Percentiles rank a stretch among this genome's conserved stretches.
These are phyloP conservation scores for Gadus chalcogrammus DNA, from an alignment of 2,113 vertebrate genomes.

Conservation along the genomic window DNA sequence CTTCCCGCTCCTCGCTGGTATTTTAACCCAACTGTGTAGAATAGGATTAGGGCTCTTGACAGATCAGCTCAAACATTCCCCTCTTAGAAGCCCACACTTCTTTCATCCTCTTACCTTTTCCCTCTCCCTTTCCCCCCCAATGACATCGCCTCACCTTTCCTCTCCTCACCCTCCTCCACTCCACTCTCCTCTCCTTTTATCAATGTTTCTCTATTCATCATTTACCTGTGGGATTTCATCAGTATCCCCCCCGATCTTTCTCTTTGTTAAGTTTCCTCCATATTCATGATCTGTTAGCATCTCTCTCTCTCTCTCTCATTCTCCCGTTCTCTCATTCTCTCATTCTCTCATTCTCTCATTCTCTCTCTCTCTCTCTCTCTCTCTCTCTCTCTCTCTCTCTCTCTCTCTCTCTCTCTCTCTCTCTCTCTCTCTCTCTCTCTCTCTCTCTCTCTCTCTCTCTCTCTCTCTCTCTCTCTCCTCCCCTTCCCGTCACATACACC, in stretches of 20 bases:
- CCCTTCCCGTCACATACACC: neutral
- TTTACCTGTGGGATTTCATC: neutral
- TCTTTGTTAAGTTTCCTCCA: neutral
- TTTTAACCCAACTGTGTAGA: slow-evolving; percentile 41
- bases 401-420: too few species aligned
- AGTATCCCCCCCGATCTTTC: neutral
- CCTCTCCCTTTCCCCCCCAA: neutral
- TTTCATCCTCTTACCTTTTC: slow-evolving; percentile 9
- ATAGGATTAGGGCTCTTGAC: slow-evolving; percentile 42
- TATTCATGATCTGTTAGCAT: neutral
- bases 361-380: neutral
- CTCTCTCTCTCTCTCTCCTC: slow-evolving; percentile 2
- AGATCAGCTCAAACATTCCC: slow-evolving; percentile 35
- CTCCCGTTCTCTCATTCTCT: neutral
- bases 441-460: neutral
- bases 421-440: neutral
- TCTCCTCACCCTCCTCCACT: neutral
- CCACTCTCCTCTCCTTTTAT: neutral
- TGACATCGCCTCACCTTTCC: neutral
- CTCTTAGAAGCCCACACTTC: slow-evolving; percentile 20
- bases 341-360: too few species aligned
- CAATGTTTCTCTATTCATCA: neutral
- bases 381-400: neutral
- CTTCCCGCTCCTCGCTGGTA: slow-evolving; percentile 19
- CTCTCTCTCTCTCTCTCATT: neutral